Base-by-base conservation (phyloP, 2,113 vertebrate species). In the Halcyon senegalensis region DNA sequence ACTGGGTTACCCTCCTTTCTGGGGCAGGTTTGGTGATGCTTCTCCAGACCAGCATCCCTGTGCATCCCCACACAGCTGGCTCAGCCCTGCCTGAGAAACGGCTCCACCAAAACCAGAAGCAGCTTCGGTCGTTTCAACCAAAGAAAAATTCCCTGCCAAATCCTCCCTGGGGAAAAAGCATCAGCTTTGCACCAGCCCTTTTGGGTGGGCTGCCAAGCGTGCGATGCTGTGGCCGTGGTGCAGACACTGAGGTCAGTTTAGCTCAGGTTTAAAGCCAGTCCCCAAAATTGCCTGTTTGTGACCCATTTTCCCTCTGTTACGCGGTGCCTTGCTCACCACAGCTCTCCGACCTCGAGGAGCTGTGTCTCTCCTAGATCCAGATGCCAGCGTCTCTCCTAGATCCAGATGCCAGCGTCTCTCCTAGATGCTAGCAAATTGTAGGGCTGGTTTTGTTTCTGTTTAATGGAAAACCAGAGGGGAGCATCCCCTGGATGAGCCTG, bases 221-320 rank as follows among this genome's bases (percentile, higher is more conserved):
- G 63, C 2, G 1, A 10, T 1, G 2, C 51, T 13, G n/a, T 5
- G 66, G 35, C 74, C 30, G 0, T 4, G 30, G 58, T 12, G 15
- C 44, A 30, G 58, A 25, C 20, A 31, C 46, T 25, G 35, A 84
- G 39, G 27, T 39, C 11, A 1, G 37, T 63, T 66, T 27, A 44
- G 12, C 25, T 24, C 55, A 25, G 37, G 12, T 84, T 83, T 73
- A 69, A 39, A 63, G 48, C 33, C 60, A 16, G 23, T 33, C 35
- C 58, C 43, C 12, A 13, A 27, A 64, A 82, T 25, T 5, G 4
- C 41, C 62, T 28, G 35, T 8, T 53, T 13, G 4, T 4, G 13
- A 28, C 37, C 44, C 16, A 25, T 30, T 85, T 72, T 77, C 31
- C n/a, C 58, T 43, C 48, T 3, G 9, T 35, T 21, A 17, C 6